These are phyloP conservation scores for Ligdia adustata DNA, from an alignment of 2,888 invertebrate species.

Conservation along the genomic window DNA sequence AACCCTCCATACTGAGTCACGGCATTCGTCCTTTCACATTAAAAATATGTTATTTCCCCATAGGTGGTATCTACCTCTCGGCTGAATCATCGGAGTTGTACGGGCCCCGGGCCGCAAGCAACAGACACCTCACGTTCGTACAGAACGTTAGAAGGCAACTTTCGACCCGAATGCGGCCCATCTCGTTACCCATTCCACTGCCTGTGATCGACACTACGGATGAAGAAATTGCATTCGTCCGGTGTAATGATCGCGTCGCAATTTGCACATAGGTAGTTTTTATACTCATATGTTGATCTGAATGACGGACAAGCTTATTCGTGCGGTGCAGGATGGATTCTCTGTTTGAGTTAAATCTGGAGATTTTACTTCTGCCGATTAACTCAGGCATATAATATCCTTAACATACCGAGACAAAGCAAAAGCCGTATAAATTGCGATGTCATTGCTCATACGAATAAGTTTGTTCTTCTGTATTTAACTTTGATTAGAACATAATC, in stretches of 20 bases:
- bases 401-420: too few relatives aligned
- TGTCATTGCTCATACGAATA: conserved; percentile 27
- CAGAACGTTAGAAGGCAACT: conserved; percentile 8
- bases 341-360: too few relatives aligned
- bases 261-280: conserved; percentile 51
- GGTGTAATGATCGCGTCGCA: conserved; percentile 71
- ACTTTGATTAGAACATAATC: conserved; percentile 35
- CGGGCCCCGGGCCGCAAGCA: conserved; percentile 39
- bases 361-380: too few relatives aligned
- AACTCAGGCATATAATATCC: too few relatives aligned
- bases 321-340: background rate
- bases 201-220: conserved; percentile 71
- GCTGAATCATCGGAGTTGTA: conserved; percentile 59
- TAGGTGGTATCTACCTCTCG: conserved; percentile 65
- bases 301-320: conserved; percentile 23
- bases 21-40: conserved; percentile 55
- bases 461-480: conserved; percentile 11
- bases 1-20: conserved; percentile 52
- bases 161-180: conserved; percentile 42
- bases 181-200: conserved; percentile 68
- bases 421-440: background rate
- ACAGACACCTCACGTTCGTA: conserved; percentile 23
- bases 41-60: conserved; percentile 59
- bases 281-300: conserved; percentile 1
- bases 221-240: conserved; percentile 75